Base-by-base conservation (phyloP, 2,113 vertebrate species). In the Pollachius pollachius region DNA sequence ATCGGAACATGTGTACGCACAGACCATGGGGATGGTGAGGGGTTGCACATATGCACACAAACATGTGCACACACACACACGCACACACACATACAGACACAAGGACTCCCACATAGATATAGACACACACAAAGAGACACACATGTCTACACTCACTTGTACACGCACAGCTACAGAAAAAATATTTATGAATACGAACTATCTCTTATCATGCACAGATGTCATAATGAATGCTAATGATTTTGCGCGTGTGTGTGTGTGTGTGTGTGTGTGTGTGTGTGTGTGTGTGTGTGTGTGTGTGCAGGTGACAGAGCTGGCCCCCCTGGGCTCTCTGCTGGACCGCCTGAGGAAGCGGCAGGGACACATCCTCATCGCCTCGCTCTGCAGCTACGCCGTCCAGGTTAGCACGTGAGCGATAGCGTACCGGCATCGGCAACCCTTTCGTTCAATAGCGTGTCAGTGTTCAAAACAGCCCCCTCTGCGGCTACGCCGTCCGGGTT, bases 11-110 rank as follows among this genome's bases (percentile, higher is more conserved):
- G 67, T 96, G 67, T 96, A 99, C 75, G 98, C 96, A 0, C 96
- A 96, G 52, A 97, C 97, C 57, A 99, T 99, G 97, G 98, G 97
- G 89, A 99, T 99, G 97, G 96, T 97, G 85, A 94, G 86, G 52
- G 2, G 23, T 23, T 23, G 23, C 23, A 48, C 30, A 60, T n/a
- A n/a, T 21, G 2, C 18, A 60, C 11, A 15, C 16, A 23, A 23
- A 27, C 19, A 52, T 18, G n/a, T 23, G 61, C 56, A 19, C 56
- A 27, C 56, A 11, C 58, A 57, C 68, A 16, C 15, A 17, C 34
- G 41, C 11, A 16, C 18, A 27, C 27, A 34, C 30, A 34, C 30
- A 5, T 7, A 34, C 30, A 34, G 30, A 57, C 61, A 58, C 52
- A 23, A 18, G 34, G 6, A 21, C 13, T 2, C 19, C 17, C 52